Conservation (phyloP, 2,888 invertebrate genomes). For the Xylota sylvarum region DNA sequence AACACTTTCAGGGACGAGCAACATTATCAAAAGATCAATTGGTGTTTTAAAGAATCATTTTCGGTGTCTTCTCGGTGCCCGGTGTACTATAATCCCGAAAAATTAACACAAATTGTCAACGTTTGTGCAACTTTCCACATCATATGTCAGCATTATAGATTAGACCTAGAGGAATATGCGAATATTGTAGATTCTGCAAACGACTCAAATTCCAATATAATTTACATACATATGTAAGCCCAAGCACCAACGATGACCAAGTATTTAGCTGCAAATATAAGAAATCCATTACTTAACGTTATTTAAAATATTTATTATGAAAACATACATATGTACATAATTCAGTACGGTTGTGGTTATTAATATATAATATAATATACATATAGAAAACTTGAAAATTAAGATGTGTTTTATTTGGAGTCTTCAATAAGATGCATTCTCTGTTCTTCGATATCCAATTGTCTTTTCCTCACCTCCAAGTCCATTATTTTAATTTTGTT, state of each 20-base stretch:
- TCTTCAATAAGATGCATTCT: no score
- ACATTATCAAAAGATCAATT: no score
- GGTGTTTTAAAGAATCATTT: no score
- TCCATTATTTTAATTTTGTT: not conserved
- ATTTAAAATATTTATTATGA: not conserved
- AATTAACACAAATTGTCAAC: no score
- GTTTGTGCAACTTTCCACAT: not conserved
- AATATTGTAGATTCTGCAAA: not conserved
- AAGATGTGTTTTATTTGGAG: no score
- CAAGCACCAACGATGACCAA: not conserved
- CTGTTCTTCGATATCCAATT: not conserved
- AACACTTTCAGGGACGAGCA: no score
- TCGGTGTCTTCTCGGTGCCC: no score
- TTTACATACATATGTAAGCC: not conserved
- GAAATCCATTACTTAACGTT: not conserved
- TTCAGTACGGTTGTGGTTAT: no score
- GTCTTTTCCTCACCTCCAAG: not conserved
- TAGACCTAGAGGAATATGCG: not conserved
- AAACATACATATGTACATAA: not conserved
- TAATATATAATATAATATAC: no score
- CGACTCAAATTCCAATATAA: not conserved
- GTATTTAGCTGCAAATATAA: conserved; percentile 2
- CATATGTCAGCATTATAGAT: not conserved
- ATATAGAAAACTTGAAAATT: no score
- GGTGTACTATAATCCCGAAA: no score